Evolutionary conservation across 2,797 vertebrate species (phyloP).

Genomic region (Clarias pachynema): DNA sequence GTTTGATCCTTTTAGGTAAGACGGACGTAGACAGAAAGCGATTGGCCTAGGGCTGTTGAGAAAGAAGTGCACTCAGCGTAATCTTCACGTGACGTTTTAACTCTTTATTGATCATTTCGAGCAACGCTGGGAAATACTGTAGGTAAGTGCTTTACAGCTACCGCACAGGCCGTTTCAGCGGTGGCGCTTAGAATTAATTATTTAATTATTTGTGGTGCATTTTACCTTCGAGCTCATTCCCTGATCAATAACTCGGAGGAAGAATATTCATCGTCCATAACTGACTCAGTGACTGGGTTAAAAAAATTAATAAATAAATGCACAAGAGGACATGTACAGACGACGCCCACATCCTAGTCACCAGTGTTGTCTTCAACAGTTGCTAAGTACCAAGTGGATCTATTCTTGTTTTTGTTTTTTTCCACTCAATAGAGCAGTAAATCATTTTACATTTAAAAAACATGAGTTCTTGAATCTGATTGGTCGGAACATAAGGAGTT

Average conservation of each 20-base stretch:
- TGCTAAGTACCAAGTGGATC: not conserved
- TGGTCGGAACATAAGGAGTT: not conserved
- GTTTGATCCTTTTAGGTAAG: conserved; percentile 20
- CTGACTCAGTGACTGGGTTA: not conserved
- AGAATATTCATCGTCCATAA: not conserved
- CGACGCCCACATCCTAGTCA: not conserved
- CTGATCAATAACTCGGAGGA: not conserved
- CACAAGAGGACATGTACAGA: not conserved
- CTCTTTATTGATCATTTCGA: conserved; percentile 21
- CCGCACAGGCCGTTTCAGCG: not conserved
- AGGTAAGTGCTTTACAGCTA: conserved; percentile 21
- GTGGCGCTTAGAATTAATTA: not conserved
- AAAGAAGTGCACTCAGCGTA: conserved; percentile 14
- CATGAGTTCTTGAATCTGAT: not conserved
- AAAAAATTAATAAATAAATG: not conserved
- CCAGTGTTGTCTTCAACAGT: not conserved
- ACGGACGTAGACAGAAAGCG: not conserved
- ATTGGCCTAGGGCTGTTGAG: not conserved
- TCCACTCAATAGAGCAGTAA: not conserved
- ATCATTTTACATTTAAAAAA: not conserved
- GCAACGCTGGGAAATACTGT: not conserved
- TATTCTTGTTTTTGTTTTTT: not conserved
- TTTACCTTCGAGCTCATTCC: not conserved
- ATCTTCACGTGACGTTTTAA: not conserved
- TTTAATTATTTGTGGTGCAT: conserved; percentile 3